Conservation (phyloP, 2,797 vertebrate genomes). For the Taenioides sp. region DNA sequence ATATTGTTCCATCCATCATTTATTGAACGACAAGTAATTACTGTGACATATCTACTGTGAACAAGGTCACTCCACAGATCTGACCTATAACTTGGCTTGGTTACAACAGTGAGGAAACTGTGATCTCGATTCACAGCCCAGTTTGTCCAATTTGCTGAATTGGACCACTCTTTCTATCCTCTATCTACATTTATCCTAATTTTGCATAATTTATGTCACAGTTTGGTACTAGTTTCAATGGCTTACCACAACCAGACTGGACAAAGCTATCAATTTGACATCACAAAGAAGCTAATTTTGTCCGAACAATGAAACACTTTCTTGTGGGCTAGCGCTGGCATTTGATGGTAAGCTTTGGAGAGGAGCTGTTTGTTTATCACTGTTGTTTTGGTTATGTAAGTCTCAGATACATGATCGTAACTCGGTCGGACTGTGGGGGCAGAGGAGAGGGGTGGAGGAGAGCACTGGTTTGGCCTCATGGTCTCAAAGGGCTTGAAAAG, state of each 20-base stretch:
- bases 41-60: no score
- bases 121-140: no score
- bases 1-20: no score
- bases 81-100: no score
- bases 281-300: conserved; percentile 21
- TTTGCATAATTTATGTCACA: background rate
- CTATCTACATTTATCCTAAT: background rate
- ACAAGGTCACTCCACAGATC: no score
- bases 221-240: conserved; percentile 19
- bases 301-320: conserved; percentile 20
- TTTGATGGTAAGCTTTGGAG: conserved; percentile 25
- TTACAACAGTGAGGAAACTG: no score
- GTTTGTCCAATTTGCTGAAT: background rate
- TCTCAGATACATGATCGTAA: conserved; percentile 26
- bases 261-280: conserved; percentile 22
- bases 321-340: conserved; percentile 3
- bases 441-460: conserved; percentile 3
- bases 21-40: no score
- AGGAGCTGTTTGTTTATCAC: conserved; percentile 21
- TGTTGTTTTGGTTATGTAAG: conserved; percentile 31
- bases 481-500: conserved; percentile 51
- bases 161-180: background rate
- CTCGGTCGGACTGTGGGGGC: conserved; percentile 8
- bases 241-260: conserved; percentile 22
- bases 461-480: no score